A percentile compares a stretch with the other conserved stretches of the same genome.
Evolutionary conservation across 92 coral and sea anemone genomes (phyloP).

Genomic region (Epizoanthus scotinus): DNA sequence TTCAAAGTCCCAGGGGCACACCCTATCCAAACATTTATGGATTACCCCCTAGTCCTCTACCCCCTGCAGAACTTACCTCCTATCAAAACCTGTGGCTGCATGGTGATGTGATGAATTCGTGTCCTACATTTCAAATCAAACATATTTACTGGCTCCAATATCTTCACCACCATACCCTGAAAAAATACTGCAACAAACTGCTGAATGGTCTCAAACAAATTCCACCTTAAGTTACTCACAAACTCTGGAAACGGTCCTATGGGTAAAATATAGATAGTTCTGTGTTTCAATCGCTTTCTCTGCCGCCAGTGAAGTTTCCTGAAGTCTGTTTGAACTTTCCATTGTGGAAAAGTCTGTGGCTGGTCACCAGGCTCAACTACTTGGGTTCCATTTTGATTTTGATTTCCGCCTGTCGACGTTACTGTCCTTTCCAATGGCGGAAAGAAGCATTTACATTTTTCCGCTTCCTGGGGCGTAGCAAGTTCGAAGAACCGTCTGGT

Average conservation of each 20-base stretch:
- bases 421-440: conserved; percentile 32
- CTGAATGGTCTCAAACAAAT: conserved; percentile 63
- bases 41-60: too few relatives aligned
- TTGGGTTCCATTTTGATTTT: neutral
- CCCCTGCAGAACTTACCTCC: conserved; percentile 81
- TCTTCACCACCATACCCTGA: conserved; percentile 63
- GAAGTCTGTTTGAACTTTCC: conserved; percentile 92
- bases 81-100: conserved; percentile 72
- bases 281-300: conserved; percentile 63
- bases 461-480: conserved; percentile 43
- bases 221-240: conserved; percentile 34
- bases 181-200: conserved; percentile 69
- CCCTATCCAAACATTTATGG: too few relatives aligned
- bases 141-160: conserved; percentile 61
- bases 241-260: conserved; percentile 73
- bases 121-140: conserved; percentile 59
- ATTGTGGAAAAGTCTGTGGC: conserved; percentile 79
- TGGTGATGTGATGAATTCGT: conserved; percentile 67
- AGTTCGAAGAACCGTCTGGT: conserved; percentile 60
- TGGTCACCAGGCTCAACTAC: neutral
- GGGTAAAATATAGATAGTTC: conserved; percentile 73
- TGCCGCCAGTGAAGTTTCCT: conserved; percentile 69
- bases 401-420: neutral
- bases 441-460: conserved; percentile 38
- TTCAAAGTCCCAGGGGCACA: too few relatives aligned